These are phyloP conservation scores for Drosophila subpulchrella DNA, from an alignment of 1,140 invertebrate species.

Conservation along the genomic window DNA sequence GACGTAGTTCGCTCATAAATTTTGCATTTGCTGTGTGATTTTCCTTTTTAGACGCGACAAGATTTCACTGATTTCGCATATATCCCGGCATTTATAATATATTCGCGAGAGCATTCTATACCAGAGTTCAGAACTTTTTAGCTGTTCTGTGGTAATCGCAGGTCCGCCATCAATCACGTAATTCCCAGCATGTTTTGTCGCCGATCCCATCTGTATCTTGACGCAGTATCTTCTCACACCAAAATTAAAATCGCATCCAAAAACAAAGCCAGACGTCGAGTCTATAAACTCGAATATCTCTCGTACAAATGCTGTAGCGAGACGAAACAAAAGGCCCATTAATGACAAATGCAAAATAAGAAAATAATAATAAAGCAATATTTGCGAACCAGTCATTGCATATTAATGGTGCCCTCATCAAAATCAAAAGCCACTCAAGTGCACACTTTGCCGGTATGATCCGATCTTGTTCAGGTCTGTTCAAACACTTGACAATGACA, in stretches of 20 bases:
- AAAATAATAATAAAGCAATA: constrained; percentile 38
- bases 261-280: constrained; percentile 34
- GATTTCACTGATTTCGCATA: constrained; percentile 46
- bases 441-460: constrained; percentile 35
- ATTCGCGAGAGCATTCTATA: constrained; percentile 25
- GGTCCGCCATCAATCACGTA: constrained; percentile 74
- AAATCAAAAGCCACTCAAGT: constrained; percentile 55
- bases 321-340: constrained; percentile 68
- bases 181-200: constrained; percentile 70
- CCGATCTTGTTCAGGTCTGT: constrained; percentile 35
- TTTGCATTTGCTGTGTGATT: constrained; percentile 68
- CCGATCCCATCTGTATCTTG: constrained; percentile 70
- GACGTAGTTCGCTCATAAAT: constrained; percentile 77
- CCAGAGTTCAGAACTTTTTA: constrained; percentile 24
- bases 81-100: constrained; percentile 22
- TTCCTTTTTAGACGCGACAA: constrained; percentile 62
- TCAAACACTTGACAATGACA: constrained; percentile 43
- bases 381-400: constrained; percentile 45
- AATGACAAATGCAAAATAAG: constrained; percentile 51
- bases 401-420: constrained; percentile 59
- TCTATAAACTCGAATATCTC: constrained; percentile 53
- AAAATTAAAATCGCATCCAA: not conserved
- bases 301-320: constrained; percentile 23
- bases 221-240: constrained; percentile 65
- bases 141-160: constrained; percentile 56